These are phyloP conservation scores for Andrena camellia DNA, from an alignment of 2,888 invertebrate genomes.

Conservation along the genomic window DNA sequence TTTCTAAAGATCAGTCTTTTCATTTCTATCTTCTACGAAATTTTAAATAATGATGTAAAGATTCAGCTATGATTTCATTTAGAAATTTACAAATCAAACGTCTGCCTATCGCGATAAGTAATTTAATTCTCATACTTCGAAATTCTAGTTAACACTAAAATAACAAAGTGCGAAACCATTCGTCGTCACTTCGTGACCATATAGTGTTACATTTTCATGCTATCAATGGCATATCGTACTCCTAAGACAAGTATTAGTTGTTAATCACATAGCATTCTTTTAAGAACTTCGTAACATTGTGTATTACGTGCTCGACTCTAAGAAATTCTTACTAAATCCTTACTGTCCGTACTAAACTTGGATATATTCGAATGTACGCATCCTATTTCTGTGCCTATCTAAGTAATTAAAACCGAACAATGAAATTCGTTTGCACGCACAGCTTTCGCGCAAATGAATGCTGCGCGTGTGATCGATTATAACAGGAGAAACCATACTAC, in stretches of 20 bases:
- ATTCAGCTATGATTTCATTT: constrained; percentile 26
- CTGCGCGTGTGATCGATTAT: constrained; percentile 18
- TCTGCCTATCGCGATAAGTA: not conserved
- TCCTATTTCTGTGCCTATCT: constrained; percentile 6
- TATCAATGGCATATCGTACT: constrained; percentile 38
- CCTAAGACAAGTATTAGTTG: constrained; percentile 43
- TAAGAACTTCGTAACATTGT: constrained; percentile 26
- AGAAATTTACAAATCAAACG: constrained; percentile 24
- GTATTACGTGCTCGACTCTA: constrained; percentile 25
- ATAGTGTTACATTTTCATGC: constrained; percentile 8
- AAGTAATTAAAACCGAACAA: constrained; percentile 35
- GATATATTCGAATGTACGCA: constrained; percentile 14
- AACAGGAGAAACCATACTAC: constrained; percentile 45
- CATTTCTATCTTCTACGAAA: constrained; percentile 63
- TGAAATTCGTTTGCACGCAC: constrained; percentile 27
- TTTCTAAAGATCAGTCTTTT: constrained; percentile 70
- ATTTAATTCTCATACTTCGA: constrained; percentile 17
- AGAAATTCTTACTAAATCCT: constrained; percentile 17
- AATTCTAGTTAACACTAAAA: constrained; percentile 15
- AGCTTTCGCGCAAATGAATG: constrained; percentile 23
- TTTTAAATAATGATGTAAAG: constrained; percentile 54
- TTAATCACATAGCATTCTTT: constrained; percentile 52
- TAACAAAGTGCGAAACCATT: constrained; percentile 23
- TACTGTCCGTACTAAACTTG: constrained; percentile 4
- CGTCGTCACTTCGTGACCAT: constrained; percentile 8